Evolutionary conservation across 2,797 vertebrate species (phyloP), one percentile per base, ranked within the genome.

Genomic region (Apogon hyalosoma): DNA sequence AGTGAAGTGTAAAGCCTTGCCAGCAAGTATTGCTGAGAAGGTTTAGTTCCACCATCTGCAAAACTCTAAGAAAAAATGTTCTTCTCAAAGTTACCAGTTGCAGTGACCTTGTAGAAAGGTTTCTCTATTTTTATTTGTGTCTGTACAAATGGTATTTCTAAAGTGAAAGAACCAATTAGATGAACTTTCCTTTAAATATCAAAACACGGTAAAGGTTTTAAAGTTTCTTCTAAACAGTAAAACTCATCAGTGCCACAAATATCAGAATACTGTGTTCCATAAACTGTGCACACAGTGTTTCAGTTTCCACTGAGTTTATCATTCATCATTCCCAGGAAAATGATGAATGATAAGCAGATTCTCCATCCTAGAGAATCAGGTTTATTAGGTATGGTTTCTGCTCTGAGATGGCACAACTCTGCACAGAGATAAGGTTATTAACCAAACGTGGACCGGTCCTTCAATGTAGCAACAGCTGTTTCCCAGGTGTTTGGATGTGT

Each of bases 401-500:
- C 63, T 63, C 48, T 46, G 55, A 73, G 33, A 55, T 56, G 28
- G 80, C 65, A 47, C 7, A 0, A 40, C 55, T 58, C 31, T 11
- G 19, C 28, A 2, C 62, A 48, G 57, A 68, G 78, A 73, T 83
- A 58, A 76, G 59, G 56, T 63, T 65, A 65, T 65, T 69, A 63
- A 31, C 56, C 40, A 46, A 48, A 64, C 71, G 63, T 70, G 73
- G 81, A 80, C 55, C 0, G 38, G 75, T 60, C 59, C 33, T 67
- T 63, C 63, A 76, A 55, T 13, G 70, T 72, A 50, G 70, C 77
- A 49, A 65, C 80, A 92, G 92, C 91, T 93, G 92, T 80, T 83
- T 54, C 74, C 92, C 92, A 93, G 92, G 92, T 93, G 92, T 92
- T 77, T 77, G 88, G 63, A 83, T 67, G 87, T 90, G 90, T 89